Evolutionary conservation across 2,113 vertebrate species (phyloP).

Genomic region (Elephas maximus): DNA sequence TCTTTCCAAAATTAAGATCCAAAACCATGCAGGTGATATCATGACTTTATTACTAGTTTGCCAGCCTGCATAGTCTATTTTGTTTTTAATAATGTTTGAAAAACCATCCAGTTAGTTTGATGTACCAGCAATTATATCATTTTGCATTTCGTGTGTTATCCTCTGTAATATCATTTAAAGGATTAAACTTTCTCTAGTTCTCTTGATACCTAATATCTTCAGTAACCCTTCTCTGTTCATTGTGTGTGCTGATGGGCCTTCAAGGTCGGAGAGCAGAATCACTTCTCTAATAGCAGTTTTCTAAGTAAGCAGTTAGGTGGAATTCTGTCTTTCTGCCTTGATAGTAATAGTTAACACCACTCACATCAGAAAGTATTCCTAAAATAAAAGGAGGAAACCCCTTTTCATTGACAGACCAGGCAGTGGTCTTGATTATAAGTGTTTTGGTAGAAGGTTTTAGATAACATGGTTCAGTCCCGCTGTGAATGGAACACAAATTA

Average conservation of each 20-base stretch:
- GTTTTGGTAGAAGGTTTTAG: slow-evolving; percentile 58
- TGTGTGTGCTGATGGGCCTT: slow-evolving; percentile 29
- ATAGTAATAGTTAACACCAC: slow-evolving; percentile 54
- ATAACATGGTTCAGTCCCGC: neutral
- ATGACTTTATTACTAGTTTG: slow-evolving; percentile 22
- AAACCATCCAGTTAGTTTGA: neutral
- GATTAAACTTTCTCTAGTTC: slow-evolving; percentile 42
- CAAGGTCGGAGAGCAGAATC: slow-evolving; percentile 35
- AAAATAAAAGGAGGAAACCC: slow-evolving; percentile 45
- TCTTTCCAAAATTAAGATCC: neutral
- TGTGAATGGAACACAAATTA: neutral
- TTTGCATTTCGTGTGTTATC: slow-evolving; percentile 26
- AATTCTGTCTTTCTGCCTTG: slow-evolving; percentile 56
- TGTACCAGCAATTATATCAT: neutral
- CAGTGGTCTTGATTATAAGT: slow-evolving; percentile 54
- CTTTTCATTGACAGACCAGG: slow-evolving; percentile 46
- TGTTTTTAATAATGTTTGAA: slow-evolving; percentile 22
- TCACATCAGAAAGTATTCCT: slow-evolving; percentile 50
- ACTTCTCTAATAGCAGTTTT: slow-evolving; percentile 55
- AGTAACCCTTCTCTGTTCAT: slow-evolving; percentile 24
- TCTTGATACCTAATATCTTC: slow-evolving; percentile 43
- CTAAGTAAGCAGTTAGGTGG: slow-evolving; percentile 14
- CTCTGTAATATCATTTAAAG: slow-evolving; percentile 19
- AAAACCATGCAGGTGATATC: neutral
- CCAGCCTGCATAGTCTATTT: neutral